Evolutionary conservation across 2,888 invertebrate genomes (phyloP).

Genomic region (Lepidocyrtinus sp.): DNA sequence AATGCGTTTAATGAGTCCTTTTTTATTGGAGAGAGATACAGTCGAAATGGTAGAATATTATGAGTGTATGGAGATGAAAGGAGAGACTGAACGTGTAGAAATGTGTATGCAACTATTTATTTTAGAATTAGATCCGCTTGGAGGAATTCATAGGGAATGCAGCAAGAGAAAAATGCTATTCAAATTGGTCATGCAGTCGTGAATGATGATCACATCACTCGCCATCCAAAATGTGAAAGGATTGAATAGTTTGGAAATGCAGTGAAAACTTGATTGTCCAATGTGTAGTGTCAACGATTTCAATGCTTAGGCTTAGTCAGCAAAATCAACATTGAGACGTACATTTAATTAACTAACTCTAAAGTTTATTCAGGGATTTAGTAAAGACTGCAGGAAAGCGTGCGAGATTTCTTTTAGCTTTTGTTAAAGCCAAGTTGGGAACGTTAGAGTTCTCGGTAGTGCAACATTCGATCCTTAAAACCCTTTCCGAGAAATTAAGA

Average conservation of each 20-base stretch:
- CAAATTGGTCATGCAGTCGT: conserved; percentile 21
- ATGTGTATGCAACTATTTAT: conserved; percentile 55
- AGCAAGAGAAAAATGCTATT: conserved; percentile 16
- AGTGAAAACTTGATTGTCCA: not conserved
- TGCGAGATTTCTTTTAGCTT: no score
- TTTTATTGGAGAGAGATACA: conserved; percentile 40
- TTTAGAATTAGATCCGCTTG: conserved; percentile 61
- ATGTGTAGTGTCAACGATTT: not conserved
- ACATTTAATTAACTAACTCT: no score
- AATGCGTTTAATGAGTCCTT: conserved; percentile 62
- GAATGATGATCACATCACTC: conserved; percentile 31
- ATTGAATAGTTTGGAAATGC: conserved; percentile 8
- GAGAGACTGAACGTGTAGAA: not conserved
- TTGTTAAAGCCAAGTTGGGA: no score
- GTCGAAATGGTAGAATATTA: conserved; percentile 1
- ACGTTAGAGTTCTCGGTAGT: no score
- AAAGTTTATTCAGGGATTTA: not conserved
- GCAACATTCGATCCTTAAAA: no score
- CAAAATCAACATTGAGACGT: conserved; percentile 55
- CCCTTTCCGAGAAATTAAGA: no score
- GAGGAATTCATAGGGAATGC: conserved; percentile 51
- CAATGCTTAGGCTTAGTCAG: conserved; percentile 39
- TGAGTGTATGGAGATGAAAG: not conserved
- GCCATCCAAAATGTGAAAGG: conserved; percentile 27
- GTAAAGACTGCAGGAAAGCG: no score